These are phyloP conservation scores for Zootermopsis nevadensis DNA, from an alignment of 2,888 invertebrate species.

Conservation along the genomic window DNA sequence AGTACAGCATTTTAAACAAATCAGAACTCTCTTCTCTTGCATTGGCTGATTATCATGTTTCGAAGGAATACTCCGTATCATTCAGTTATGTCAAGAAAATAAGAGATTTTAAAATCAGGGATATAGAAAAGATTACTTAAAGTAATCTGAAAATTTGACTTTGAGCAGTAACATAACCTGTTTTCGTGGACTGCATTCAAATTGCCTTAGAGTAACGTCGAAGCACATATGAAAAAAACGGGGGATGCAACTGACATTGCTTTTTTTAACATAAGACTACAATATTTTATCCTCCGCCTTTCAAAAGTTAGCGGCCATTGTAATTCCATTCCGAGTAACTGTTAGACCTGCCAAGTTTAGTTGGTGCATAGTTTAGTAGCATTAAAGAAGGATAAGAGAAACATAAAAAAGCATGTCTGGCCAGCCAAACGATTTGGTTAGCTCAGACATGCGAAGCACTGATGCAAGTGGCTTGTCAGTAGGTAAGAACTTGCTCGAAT, in stretches of 20 bases:
- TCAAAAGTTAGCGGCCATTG: not conserved
- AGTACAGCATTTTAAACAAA: too few relatives aligned
- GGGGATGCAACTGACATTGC: not conserved
- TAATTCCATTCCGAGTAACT: not conserved
- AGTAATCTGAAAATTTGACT: too few relatives aligned
- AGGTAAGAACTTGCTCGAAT: not conserved
- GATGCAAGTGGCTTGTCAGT: constrained; percentile 26
- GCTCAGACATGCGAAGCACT: not conserved
- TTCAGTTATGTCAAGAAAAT: too few relatives aligned
- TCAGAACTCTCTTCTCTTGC: too few relatives aligned
- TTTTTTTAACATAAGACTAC: not conserved
- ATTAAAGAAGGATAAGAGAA: not conserved
- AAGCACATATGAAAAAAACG: not conserved
- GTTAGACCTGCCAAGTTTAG: not conserved
- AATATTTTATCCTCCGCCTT: not conserved
- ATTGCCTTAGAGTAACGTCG: not conserved
- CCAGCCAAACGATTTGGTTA: not conserved
- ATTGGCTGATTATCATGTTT: too few relatives aligned
- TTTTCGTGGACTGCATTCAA: too few relatives aligned
- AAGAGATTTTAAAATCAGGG: too few relatives aligned
- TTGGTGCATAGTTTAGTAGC: not conserved
- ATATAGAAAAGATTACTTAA: too few relatives aligned
- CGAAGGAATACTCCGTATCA: too few relatives aligned
- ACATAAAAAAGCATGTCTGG: constrained; percentile 4
- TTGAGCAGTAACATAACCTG: too few relatives aligned